Percentiles rank a stretch among this genome's conserved stretches.
Conservation (phyloP, 2,797 vertebrate species). For the Melanotaenia trifasciata region DNA sequence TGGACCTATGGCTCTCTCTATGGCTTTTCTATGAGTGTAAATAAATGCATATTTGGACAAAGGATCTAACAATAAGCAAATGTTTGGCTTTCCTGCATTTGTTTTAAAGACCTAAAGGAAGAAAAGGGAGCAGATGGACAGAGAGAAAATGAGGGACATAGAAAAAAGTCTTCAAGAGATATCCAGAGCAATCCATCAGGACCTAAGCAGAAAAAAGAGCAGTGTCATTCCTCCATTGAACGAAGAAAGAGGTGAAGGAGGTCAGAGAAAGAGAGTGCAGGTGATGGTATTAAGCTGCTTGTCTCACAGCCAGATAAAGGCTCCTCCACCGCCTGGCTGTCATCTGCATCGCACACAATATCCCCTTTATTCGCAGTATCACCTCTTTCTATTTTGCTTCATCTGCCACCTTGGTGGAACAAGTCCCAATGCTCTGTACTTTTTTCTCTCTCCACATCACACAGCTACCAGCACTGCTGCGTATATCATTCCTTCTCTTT, state of each 20-base stretch:
- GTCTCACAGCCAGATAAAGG: constrained; percentile 73
- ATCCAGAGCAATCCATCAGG: constrained; percentile 51
- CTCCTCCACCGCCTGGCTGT: constrained; percentile 61
- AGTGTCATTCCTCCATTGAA: constrained; percentile 44
- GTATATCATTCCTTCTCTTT: constrained; percentile 61
- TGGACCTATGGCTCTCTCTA: background rate
- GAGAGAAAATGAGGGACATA: constrained; percentile 36
- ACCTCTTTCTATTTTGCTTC: constrained; percentile 65
- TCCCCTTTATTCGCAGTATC: constrained; percentile 74
- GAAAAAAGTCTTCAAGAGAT: constrained; percentile 35
- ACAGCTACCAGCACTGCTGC: constrained; percentile 67
- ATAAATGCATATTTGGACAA: constrained; percentile 35
- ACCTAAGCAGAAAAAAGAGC: constrained; percentile 38
- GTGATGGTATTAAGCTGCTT: constrained; percentile 69
- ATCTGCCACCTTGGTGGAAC: constrained; percentile 66
- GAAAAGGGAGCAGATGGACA: constrained; percentile 2
- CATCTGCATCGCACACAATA: constrained; percentile 73
- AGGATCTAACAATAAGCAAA: constrained; percentile 41
- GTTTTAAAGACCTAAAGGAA: constrained; percentile 39
- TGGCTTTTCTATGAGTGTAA: constrained; percentile 25
- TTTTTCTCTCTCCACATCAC: constrained; percentile 61
- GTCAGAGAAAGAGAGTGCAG: constrained; percentile 62
- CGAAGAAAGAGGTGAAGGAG: constrained; percentile 42
- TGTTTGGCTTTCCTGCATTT: constrained; percentile 45
- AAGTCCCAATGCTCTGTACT: constrained; percentile 62